phyloP scores from a whole-genome alignment of 1,140 invertebrate species.

The Battus philenor region DNA sequence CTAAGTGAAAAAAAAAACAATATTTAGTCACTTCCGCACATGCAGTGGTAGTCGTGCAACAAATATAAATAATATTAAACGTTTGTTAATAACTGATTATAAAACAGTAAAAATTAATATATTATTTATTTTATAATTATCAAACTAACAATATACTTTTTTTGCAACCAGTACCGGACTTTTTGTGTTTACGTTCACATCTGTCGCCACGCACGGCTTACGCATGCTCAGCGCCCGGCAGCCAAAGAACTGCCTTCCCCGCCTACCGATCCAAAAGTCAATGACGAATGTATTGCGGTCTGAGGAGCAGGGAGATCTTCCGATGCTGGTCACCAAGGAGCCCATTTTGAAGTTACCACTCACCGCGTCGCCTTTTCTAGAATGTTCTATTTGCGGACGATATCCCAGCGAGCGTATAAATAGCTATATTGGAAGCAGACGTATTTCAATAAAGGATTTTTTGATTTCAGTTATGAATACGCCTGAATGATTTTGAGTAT shows the following conservation, averaged over 20 bases:
- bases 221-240: slow-evolving; percentile 31
- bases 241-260: slow-evolving; percentile 27
- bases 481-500: no score
- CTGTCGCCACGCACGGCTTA: slow-evolving; percentile 61
- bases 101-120: no score
- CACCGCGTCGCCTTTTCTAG: slow-evolving; percentile 38
- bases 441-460: slow-evolving; percentile 7
- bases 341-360: slow-evolving; percentile 33
- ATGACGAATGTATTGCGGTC: no score
- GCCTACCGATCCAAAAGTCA: slow-evolving; percentile 13
- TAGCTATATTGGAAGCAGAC: slow-evolving; percentile 18
- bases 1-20: no score
- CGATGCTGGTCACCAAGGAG: slow-evolving; percentile 27
- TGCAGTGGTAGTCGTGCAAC: no score
- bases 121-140: no score
- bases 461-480: background rate
- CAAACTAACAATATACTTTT: no score
- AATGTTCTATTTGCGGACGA: slow-evolving; percentile 54
- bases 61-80: no score
- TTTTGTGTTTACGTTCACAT: slow-evolving; percentile 66
- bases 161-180: slow-evolving; percentile 42
- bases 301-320: slow-evolving; percentile 25
- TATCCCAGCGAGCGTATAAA: slow-evolving; percentile 56
- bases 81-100: no score
- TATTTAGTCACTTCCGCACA: no score